Conservation (phyloP, 2,113 vertebrate genomes). For the Toxotes chatareus region DNA sequence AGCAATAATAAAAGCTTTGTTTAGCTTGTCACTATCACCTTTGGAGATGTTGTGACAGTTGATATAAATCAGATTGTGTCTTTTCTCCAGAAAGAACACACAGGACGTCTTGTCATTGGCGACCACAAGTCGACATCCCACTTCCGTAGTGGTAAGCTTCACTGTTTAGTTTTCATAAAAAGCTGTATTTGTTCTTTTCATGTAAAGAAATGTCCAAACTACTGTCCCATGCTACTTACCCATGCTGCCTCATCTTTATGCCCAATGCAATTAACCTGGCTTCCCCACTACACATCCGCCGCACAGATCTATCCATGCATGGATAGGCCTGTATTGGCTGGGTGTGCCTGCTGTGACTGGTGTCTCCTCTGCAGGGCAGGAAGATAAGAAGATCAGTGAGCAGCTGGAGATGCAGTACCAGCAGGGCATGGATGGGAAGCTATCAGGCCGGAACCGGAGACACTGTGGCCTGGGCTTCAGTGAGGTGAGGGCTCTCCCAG, state of each 20-base stretch:
- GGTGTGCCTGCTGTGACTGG: conserved; percentile 61
- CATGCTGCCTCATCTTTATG: background rate
- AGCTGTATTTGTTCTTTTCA: background rate
- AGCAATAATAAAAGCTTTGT: background rate
- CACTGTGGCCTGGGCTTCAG: conserved; percentile 96
- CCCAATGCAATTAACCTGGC: conserved; percentile 53
- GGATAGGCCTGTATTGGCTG: conserved; percentile 61
- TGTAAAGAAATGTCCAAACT: background rate
- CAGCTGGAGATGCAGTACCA: conserved; percentile 95
- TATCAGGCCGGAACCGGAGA: conserved; percentile 93
- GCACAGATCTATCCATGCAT: conserved; percentile 56
- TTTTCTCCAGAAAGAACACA: conserved; percentile 81
- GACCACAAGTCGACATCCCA: conserved; percentile 85
- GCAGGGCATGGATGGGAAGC: conserved; percentile 94
- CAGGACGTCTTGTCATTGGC: conserved; percentile 84
- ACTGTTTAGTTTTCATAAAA: conserved; percentile 10
- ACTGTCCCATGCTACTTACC: conserved; percentile 19
- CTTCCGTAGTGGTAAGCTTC: conserved; percentile 80
- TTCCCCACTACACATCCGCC: conserved; percentile 44
- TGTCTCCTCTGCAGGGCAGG: conserved; percentile 87
- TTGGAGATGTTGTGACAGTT: background rate
- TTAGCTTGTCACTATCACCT: background rate
- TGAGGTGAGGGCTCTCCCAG: conserved; percentile 85
- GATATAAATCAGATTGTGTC: background rate
- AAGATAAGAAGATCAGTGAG: conserved; percentile 92